Evolutionary conservation across 2,888 invertebrate genomes (phyloP).

Genomic region (Agriotes lineatus): DNA sequence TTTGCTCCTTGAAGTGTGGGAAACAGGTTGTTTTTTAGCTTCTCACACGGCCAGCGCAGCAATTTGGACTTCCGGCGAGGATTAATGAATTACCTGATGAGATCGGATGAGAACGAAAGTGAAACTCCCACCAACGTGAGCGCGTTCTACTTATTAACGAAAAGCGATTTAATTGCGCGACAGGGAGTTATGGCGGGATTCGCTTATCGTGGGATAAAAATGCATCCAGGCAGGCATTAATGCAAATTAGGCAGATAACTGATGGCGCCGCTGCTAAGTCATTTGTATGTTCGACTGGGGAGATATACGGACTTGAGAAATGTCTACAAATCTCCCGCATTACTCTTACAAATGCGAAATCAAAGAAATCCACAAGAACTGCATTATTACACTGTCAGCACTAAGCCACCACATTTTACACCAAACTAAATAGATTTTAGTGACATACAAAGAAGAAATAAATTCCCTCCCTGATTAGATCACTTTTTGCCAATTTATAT

Average conservation of each 20-base stretch:
- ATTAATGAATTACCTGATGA: conserved; percentile 34
- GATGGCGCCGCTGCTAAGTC: conserved; percentile 36
- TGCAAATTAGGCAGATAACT: conserved; percentile 40
- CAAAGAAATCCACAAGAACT: conserved; percentile 34
- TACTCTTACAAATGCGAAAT: conserved; percentile 40
- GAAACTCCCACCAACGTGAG: conserved; percentile 22
- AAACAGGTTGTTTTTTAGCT: conserved; percentile 34
- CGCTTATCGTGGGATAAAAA: conserved; percentile 26
- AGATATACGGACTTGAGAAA: conserved; percentile 33
- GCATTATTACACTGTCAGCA: conserved; percentile 31
- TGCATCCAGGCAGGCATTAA: conserved; percentile 25
- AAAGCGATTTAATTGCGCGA: neutral
- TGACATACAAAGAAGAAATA: conserved; percentile 12
- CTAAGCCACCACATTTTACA: conserved; percentile 21
- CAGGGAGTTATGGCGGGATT: neutral
- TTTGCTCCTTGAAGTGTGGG: conserved; percentile 30
- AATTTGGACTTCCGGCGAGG: conserved; percentile 40
- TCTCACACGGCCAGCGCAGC: conserved; percentile 35
- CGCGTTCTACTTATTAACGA: conserved; percentile 8
- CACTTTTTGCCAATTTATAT: conserved; percentile 15
- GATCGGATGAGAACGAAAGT: conserved; percentile 31
- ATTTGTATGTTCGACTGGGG: conserved; percentile 35
- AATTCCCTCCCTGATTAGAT: conserved; percentile 4
- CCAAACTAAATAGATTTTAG: conserved; percentile 23
- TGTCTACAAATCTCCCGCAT: conserved; percentile 36